Conservation (phyloP, 2,113 vertebrate species). For the Hippopotamus amphibius region DNA sequence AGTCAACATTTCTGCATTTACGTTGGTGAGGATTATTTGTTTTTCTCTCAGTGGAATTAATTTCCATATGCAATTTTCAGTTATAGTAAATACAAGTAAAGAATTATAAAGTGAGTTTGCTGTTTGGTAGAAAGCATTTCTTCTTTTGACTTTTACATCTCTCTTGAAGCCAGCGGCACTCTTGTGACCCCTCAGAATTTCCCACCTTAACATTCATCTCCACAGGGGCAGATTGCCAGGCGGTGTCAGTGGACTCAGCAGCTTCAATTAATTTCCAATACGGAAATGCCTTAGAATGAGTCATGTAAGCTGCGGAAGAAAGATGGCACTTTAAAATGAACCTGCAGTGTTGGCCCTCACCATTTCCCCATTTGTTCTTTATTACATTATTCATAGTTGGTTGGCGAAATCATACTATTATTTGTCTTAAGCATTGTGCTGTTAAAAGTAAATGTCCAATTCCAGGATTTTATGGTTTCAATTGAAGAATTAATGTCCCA, state of each 20-base stretch:
- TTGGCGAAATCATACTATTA: constrained; percentile 34
- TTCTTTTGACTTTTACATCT: background rate
- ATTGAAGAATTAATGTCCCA: constrained; percentile 60
- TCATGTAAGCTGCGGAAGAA: background rate
- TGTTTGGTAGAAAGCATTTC: background rate
- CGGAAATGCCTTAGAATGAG: background rate
- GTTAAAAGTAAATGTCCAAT: constrained; percentile 38
- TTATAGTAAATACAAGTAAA: background rate
- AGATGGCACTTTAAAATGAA: background rate
- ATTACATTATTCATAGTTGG: constrained; percentile 17
- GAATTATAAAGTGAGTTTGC: background rate
- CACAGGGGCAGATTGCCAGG: background rate
- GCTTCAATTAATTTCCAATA: background rate
- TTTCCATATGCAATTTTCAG: background rate
- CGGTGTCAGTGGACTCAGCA: background rate
- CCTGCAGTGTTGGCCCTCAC: background rate
- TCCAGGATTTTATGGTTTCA: constrained; percentile 54
- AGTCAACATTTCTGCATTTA: background rate
- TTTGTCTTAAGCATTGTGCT: constrained; percentile 62
- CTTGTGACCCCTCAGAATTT: background rate
- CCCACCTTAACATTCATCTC: background rate
- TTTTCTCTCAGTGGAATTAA: constrained; percentile 22
- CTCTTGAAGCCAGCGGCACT: background rate
- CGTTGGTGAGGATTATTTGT: background rate
- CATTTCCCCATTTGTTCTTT: background rate